phyloP scores from a whole-genome alignment of 2,113 vertebrate species.

The Pseudopodoces humilis region DNA sequence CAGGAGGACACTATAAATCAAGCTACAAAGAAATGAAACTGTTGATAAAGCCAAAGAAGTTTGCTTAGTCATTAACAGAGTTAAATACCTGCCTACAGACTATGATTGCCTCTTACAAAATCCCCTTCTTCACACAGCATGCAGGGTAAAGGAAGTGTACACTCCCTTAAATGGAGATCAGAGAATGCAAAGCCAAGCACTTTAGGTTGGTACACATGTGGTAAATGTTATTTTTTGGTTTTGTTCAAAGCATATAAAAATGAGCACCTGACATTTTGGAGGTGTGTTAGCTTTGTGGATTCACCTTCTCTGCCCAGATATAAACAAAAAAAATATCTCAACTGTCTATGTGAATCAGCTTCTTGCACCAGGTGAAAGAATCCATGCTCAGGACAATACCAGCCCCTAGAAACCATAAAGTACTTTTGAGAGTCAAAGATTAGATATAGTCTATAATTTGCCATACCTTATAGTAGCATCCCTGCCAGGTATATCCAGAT shows the following conservation, averaged over 20 bases:
- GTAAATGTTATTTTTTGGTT: accelerated
- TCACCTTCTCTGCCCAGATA: background rate
- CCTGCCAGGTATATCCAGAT: background rate
- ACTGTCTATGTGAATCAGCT: accelerated
- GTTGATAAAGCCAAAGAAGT: background rate
- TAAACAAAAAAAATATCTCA: background rate
- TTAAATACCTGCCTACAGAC: background rate
- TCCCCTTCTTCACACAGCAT: background rate
- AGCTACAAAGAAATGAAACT: background rate
- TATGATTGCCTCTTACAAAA: background rate
- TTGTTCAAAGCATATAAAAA: background rate
- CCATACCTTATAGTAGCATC: background rate
- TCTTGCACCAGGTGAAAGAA: background rate
- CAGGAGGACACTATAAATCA: background rate
- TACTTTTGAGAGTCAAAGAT: background rate
- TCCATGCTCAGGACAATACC: background rate
- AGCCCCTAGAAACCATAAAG: background rate
- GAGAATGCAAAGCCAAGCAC: background rate
- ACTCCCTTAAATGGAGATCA: background rate
- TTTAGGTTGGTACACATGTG: background rate
- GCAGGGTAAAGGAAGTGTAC: background rate
- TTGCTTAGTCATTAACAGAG: background rate
- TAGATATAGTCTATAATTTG: background rate
- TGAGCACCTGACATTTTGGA: background rate
- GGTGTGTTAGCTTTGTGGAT: background rate